Evolutionary conservation across 1,140 invertebrate genomes (phyloP).

Genomic region (Lordiphosa mommai): DNA sequence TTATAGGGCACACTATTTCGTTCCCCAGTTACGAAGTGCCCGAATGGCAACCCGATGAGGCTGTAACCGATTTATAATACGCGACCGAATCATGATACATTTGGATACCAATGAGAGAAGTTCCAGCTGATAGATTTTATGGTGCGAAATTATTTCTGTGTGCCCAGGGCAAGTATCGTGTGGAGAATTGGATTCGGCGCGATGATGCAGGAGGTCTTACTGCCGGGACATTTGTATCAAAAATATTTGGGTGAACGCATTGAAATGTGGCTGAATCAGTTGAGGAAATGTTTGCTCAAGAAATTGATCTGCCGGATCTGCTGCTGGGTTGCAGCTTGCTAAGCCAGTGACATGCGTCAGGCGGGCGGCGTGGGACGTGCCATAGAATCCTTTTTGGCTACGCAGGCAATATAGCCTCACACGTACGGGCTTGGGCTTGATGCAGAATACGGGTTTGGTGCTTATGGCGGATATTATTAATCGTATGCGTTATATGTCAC

Average conservation of each 20-base stretch:
- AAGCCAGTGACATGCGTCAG: conserved; percentile 46
- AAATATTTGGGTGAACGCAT: conserved; percentile 92
- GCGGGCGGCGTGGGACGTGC: conserved; percentile 81
- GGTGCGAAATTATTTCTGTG: conserved; percentile 94
- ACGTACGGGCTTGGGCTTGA: conserved; percentile 88
- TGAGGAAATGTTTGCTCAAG: conserved; percentile 84
- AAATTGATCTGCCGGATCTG: conserved; percentile 79
- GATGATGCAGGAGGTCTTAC: conserved; percentile 96
- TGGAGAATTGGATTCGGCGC: conserved; percentile 94
- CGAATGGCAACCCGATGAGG: conserved; percentile 86
- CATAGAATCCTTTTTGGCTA: conserved; percentile 91
- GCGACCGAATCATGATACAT: conserved; percentile 90
- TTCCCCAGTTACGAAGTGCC: conserved; percentile 85
- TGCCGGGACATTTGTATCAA: conserved; percentile 94
- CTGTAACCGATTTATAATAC: conserved; percentile 89
- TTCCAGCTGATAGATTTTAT: conserved; percentile 90
- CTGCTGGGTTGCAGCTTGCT: conserved; percentile 55
- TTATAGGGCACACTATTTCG: conserved; percentile 92
- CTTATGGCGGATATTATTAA: conserved; percentile 99
- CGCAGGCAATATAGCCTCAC: conserved; percentile 91
- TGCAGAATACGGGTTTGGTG: conserved; percentile 93
- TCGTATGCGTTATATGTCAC: conserved; percentile 96
- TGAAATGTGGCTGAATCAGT: conserved; percentile 82
- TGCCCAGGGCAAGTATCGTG: conserved; percentile 89
- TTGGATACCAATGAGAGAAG: conserved; percentile 86